Evolutionary conservation across 2,888 invertebrate genomes (phyloP).

Genomic region (Cosmopolites sordidus): DNA sequence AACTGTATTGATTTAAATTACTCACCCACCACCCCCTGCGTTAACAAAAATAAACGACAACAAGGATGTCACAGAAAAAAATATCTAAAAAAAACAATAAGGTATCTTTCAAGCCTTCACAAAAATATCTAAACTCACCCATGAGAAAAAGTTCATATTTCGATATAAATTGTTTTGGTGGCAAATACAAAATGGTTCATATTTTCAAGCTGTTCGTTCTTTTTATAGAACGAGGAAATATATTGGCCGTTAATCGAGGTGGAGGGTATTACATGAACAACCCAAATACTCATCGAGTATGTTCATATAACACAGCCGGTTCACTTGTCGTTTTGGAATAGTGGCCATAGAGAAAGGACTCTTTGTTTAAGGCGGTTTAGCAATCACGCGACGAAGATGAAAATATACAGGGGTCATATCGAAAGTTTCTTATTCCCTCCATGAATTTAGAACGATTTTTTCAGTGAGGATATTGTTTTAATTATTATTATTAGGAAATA

Average conservation of each 20-base stretch:
- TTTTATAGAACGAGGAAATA: constrained; percentile 13
- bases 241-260: background rate
- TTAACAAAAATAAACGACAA: constrained; percentile 12
- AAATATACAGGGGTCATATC: too few relatives aligned
- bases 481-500: too few relatives aligned
- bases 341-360: too few relatives aligned
- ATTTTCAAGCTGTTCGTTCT: background rate
- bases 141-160: constrained; percentile 18
- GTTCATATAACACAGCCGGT: constrained; percentile 4
- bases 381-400: too few relatives aligned
- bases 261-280: constrained; percentile 9
- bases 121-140: constrained; percentile 12
- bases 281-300: constrained; percentile 1
- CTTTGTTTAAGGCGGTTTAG: too few relatives aligned
- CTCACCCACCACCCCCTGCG: constrained; percentile 24
- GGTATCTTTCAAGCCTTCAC: background rate
- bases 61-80: constrained; percentile 16
- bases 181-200: too few relatives aligned
- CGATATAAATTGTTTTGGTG: too few relatives aligned
- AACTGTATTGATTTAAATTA: too few relatives aligned
- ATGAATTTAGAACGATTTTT: too few relatives aligned
- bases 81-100: constrained; percentile 14
- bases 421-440: too few relatives aligned
- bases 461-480: too few relatives aligned
- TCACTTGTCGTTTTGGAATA: background rate